phyloP scores from a whole-genome alignment of 1,140 invertebrate species.

The Apolygus lucorum region DNA sequence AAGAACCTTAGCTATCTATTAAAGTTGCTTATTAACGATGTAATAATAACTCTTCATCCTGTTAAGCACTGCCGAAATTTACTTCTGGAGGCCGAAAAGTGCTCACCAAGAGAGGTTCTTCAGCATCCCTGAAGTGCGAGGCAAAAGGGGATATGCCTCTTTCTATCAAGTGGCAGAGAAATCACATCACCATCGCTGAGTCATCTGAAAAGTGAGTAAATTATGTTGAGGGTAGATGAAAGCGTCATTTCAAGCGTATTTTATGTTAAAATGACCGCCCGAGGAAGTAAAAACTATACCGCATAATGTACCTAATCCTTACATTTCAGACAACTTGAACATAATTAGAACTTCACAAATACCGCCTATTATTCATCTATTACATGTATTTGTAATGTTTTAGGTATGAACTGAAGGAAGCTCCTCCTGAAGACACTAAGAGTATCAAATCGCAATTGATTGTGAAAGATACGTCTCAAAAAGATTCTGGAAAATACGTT shows the following conservation, averaged over 20 bases:
- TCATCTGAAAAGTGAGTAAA: conserved; percentile 5
- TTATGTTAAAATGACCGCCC: neutral
- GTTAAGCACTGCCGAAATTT: conserved; percentile 16
- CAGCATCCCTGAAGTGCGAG: conserved; percentile 47
- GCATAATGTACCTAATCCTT: neutral
- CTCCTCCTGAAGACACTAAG: conserved; percentile 29
- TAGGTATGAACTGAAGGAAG: conserved; percentile 34
- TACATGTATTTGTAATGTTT: neutral
- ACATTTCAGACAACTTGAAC: neutral
- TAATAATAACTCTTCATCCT: no score
- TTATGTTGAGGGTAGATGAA: no score
- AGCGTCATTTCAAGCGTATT: neutral
- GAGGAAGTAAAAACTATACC: neutral
- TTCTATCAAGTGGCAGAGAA: conserved; percentile 45
- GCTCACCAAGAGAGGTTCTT: conserved; percentile 42
- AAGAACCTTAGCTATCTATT: no score
- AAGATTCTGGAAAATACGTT: conserved; percentile 63
- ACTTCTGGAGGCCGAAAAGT: conserved; percentile 35
- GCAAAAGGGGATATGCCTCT: conserved; percentile 52
- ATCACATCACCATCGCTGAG: conserved; percentile 2
- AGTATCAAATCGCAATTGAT: conserved; percentile 39
- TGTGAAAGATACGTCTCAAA: conserved; percentile 40
- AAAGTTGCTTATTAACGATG: no score
- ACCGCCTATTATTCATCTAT: neutral
- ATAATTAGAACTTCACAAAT: neutral